Evolutionary conservation across 2,888 invertebrate species (phyloP), one percentile per base, ranked within the genome.

Genomic region (Ctena decussata): DNA sequence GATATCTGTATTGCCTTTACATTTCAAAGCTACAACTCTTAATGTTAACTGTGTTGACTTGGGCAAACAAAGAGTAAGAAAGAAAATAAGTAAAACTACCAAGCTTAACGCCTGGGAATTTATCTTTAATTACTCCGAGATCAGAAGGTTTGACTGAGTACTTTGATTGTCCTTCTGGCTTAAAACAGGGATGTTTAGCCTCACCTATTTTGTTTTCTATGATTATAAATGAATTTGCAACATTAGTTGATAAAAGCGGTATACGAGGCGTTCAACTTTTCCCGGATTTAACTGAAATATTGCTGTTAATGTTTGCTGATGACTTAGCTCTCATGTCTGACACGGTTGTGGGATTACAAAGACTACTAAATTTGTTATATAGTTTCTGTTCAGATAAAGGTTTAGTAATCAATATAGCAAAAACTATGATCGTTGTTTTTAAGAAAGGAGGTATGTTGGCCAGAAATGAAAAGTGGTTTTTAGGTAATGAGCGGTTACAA

Each of bases 261-360:
- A 24, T 60, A 27, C 3, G 18, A 2, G 60, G 60, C 27, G 30
- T 60, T 30, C 60, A 60, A 21, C 30, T 60, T 6, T 27, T 27
- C 18, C 60, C 60, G 27, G 60, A 60, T 11, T 21, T 60, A 6
- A 30, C 30, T 27, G 24, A 60, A 60, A 24, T 60, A 11, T 6
- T 60, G 3, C 24, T 75, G 27, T n/a, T 75, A 3, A 57, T 75
- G 60, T 75, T 75, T 60, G 75, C 75, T 35, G 75, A 75, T 39
- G 75, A 75, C 39, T 21, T 75, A 5, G 75, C 60, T 3, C 53
- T 74, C 5, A 27, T 74, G 12, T 30, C 74, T 32, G 57, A 75
- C 30, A 75, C 75, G 18, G 39, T 75, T 5, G n/a, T 15, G n/a
- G 75, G 75, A 5, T 35, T 75, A 37, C 75, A 75, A 57, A 37